phyloP scores from a whole-genome alignment of 2,113 vertebrate species.

The Bos javanicus region DNA sequence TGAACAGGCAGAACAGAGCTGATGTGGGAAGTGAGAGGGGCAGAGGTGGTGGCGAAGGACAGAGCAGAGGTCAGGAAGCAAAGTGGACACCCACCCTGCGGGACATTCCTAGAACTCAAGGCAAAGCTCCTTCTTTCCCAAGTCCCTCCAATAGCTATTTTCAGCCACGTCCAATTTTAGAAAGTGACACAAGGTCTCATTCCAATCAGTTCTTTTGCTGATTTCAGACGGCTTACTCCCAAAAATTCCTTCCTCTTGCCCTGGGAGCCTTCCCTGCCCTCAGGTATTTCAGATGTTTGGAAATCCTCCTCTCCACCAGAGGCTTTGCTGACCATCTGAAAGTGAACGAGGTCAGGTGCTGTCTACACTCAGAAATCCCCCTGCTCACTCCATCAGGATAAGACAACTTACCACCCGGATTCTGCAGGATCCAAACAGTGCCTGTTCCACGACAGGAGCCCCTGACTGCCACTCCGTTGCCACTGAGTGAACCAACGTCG shows the following conservation, averaged over 20 bases:
- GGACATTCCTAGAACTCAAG: neutral
- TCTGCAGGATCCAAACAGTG: neutral
- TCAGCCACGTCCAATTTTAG: conserved; percentile 69
- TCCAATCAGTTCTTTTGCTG: neutral
- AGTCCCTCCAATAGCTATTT: conserved; percentile 63
- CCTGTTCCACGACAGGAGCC: neutral
- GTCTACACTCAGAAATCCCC: neutral
- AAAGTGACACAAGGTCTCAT: conserved; percentile 46
- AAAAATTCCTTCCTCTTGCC: neutral
- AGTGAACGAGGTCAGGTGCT: neutral
- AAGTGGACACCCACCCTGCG: neutral
- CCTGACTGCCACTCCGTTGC: neutral
- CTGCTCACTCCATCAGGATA: neutral
- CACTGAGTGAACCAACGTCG: neutral
- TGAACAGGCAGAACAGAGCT: neutral
- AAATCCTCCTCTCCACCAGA: neutral
- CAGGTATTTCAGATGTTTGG: neutral
- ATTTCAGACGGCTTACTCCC: neutral
- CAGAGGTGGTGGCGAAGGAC: neutral
- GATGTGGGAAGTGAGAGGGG: neutral
- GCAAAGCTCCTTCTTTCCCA: neutral
- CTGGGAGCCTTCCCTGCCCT: neutral
- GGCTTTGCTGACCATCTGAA: neutral
- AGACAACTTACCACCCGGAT: neutral
- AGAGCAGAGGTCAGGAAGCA: neutral